These are phyloP conservation scores for Sinopyrophorus schimmeli DNA, from an alignment of 2,888 invertebrate genomes.

Conservation along the genomic window DNA sequence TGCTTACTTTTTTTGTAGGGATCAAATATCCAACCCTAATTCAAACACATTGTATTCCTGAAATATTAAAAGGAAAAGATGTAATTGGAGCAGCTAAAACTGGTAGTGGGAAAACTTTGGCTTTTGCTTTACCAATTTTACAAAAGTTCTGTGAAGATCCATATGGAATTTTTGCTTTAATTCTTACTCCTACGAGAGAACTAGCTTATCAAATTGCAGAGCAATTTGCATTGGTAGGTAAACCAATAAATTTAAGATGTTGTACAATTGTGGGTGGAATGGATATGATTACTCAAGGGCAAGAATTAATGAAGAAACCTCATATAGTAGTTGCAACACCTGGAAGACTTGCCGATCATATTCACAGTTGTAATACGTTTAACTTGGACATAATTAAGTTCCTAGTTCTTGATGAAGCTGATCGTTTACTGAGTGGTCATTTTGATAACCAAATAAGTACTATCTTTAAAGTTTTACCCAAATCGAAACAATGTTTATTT, in stretches of 20 bases:
- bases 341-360: constrained; percentile 90
- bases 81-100: constrained; percentile 97
- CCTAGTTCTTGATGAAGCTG: constrained; percentile 96
- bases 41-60: constrained; percentile 79
- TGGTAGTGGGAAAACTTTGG: constrained; percentile 97
- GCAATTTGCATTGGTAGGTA: constrained; percentile 91
- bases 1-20: too few species aligned
- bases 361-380: constrained; percentile 84
- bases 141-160: constrained; percentile 93
- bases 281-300: constrained; percentile 87
- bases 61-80: constrained; percentile 77
- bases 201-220: constrained; percentile 92
- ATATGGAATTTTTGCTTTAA: constrained; percentile 91
- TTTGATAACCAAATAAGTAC: constrained; percentile 82
- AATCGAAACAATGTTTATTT: constrained; percentile 81
- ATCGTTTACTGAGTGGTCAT: constrained; percentile 76
- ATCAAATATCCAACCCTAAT: constrained; percentile 79
- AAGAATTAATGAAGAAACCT: constrained; percentile 80
- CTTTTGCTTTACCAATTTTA: constrained; percentile 93
- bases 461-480: constrained; percentile 76
- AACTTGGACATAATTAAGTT: constrained; percentile 78
- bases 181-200: constrained; percentile 94
- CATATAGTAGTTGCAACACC: constrained; percentile 97
- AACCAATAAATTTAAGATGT: constrained; percentile 80
- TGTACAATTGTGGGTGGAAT: constrained; percentile 94